Evolutionary conservation across 2,797 vertebrate species (phyloP), one percentile per base, ranked within the genome.

Genomic region (Notolepis coatsorum): DNA sequence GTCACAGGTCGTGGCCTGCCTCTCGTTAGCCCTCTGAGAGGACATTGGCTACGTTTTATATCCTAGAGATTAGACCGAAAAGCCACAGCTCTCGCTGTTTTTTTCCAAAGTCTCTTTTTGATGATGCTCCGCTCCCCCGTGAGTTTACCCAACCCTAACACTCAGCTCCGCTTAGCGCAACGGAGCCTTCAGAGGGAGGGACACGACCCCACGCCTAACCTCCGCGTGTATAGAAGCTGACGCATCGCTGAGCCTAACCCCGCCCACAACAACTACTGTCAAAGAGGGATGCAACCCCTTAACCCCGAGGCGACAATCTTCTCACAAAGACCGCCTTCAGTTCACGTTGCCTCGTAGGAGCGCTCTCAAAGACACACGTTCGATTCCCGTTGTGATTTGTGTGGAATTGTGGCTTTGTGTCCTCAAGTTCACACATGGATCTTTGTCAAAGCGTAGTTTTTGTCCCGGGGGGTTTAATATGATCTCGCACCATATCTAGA

Each of bases 101-200:
- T 74, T 84, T 56, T 86, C 73, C 70, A 84, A 86, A 78, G 75
- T 51, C 59, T 68, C 79, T 71, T 74, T 84, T 77, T 71, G 67
- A 67, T 61, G 65, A 49, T 21, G 27, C 61, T 48, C 52, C 45
- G 51, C 80, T 81, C 76, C 68, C n/a, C 73, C 35, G 64, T 73
- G 63, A 85, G 86, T 91, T 90, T 92, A 91, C 78, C 56, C 87
- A 74, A 92, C 89, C 89, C 71, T 83, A 72, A 89, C 91, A 91
- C 91, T 89, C 82, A 81, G 73, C 61, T 83, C 66, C 45, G 71
- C 72, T 84, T 75, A 81, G 75, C 53, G 69, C 73, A 37, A 8
- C 43, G 18, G 68, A 69, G 48, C 45, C 41, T 53, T 61, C 30
- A 65, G 45, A 53, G 38, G 42, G 46, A 30, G 37, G 69, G 72